Evolutionary conservation across 2,888 invertebrate genomes (phyloP).

Genomic region (Dicranocentrus wangi): DNA sequence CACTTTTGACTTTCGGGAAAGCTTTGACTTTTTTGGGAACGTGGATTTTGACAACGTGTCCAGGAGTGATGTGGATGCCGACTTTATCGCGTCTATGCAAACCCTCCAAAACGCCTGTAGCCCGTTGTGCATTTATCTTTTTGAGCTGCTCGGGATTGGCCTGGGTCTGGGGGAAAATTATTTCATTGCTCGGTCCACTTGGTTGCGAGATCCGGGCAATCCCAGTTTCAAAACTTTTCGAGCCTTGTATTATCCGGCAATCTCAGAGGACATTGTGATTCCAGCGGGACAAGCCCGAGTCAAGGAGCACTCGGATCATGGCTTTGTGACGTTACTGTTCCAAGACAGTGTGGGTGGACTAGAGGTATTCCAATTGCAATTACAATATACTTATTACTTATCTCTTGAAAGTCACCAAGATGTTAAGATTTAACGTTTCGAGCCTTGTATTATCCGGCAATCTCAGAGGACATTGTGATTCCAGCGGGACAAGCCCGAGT

Average conservation of each 20-base stretch:
- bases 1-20: slow-evolving; percentile 54
- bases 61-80: background rate
- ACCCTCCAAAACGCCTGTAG: slow-evolving; percentile 45
- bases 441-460: slow-evolving; percentile 72
- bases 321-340: slow-evolving; percentile 73
- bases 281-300: slow-evolving; percentile 69
- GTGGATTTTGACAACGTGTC: background rate
- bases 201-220: slow-evolving; percentile 23
- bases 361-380: slow-evolving; percentile 70
- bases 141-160: slow-evolving; percentile 39
- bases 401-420: too few species aligned
- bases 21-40: slow-evolving; percentile 40
- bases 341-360: slow-evolving; percentile 74
- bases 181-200: slow-evolving; percentile 53
- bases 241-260: slow-evolving; percentile 72
- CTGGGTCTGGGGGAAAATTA: slow-evolving; percentile 48
- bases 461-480: slow-evolving; percentile 51
- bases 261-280: slow-evolving; percentile 51
- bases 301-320: slow-evolving; percentile 74
- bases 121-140: slow-evolving; percentile 16
- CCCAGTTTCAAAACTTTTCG: slow-evolving; percentile 67
- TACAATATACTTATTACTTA: too few species aligned
- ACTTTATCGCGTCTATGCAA: background rate
- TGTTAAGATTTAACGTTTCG: slow-evolving; percentile 60
- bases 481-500: slow-evolving; percentile 69